A percentile compares a stretch with the other conserved stretches of the same genome.
Evolutionary conservation across 2,888 invertebrate species (phyloP).

Genomic region (Zhuqinia jingwanae): DNA sequence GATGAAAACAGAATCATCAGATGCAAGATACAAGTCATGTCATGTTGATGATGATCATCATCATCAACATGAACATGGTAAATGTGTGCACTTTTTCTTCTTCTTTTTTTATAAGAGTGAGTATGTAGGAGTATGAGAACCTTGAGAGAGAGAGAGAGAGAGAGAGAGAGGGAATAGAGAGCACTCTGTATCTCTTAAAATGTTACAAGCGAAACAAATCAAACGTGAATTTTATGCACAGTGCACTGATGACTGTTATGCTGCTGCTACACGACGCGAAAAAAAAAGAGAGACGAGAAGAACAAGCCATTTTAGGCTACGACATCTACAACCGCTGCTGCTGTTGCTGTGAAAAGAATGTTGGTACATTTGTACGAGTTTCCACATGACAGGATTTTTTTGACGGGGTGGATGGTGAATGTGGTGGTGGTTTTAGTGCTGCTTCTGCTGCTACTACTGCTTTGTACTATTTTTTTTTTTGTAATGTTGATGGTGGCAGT

Average conservation of each 20-base stretch:
- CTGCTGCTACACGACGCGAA: constrained; percentile 12
- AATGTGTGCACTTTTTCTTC: constrained; percentile 34
- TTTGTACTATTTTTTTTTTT: neutral
- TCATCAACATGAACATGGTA: too few relatives aligned
- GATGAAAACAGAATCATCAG: neutral
- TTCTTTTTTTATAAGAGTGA: neutral
- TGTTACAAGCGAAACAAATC: constrained; percentile 66
- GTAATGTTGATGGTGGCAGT: constrained; percentile 40
- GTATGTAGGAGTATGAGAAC: neutral
- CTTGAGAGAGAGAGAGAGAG: too few relatives aligned
- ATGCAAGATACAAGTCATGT: neutral
- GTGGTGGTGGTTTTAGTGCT: neutral
- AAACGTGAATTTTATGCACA: constrained; percentile 71
- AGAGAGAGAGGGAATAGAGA: neutral
- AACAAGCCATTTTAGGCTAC: constrained; percentile 1
- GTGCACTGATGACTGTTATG: constrained; percentile 61
- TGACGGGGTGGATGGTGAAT: neutral
- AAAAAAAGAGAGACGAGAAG: too few relatives aligned
- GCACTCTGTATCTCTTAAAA: constrained; percentile 12
- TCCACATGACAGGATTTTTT: constrained; percentile 40
- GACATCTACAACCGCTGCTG: neutral
- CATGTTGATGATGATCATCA: constrained; percentile 5
- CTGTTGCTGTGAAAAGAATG: neutral
- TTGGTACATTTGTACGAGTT: neutral
- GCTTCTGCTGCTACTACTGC: neutral